Conservation (phyloP, 2,113 vertebrate species). For the Channa argus region DNA sequence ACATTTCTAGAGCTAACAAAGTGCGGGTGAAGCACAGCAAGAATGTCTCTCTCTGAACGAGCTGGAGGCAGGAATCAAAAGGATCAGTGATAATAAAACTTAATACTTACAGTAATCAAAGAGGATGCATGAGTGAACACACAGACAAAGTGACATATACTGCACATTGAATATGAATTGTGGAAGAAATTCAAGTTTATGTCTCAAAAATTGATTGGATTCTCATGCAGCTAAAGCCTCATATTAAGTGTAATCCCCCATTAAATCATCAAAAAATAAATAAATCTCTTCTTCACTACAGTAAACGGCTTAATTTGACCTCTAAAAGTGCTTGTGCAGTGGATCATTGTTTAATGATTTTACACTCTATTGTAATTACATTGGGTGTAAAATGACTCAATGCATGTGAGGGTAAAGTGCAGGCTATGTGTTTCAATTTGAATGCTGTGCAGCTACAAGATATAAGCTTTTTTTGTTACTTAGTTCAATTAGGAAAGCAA, state of each 20-base stretch:
- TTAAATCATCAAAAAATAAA: conserved; percentile 12
- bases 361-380: conserved; percentile 40
- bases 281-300: not conserved
- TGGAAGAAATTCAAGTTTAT: not conserved
- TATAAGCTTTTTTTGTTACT: not conserved
- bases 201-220: not conserved
- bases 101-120: not conserved
- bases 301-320: conserved; percentile 24
- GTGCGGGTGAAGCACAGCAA: not conserved
- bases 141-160: not conserved
- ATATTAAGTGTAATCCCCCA: not conserved
- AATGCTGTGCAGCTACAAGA: conserved; percentile 19
- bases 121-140: not conserved
- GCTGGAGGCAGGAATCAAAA: not conserved
- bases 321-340: conserved; percentile 14
- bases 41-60: not conserved
- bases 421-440: conserved; percentile 31
- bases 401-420: conserved; percentile 29
- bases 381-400: conserved; percentile 35
- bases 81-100: not conserved
- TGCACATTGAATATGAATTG: conserved; percentile 1
- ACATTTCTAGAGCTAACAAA: not conserved
- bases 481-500: conserved; percentile 44
- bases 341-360: conserved; percentile 30
- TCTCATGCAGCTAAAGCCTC: conserved; percentile 7